Base-by-base conservation (phyloP, 2,113 vertebrate genomes). In the Pavo muticus region DNA sequence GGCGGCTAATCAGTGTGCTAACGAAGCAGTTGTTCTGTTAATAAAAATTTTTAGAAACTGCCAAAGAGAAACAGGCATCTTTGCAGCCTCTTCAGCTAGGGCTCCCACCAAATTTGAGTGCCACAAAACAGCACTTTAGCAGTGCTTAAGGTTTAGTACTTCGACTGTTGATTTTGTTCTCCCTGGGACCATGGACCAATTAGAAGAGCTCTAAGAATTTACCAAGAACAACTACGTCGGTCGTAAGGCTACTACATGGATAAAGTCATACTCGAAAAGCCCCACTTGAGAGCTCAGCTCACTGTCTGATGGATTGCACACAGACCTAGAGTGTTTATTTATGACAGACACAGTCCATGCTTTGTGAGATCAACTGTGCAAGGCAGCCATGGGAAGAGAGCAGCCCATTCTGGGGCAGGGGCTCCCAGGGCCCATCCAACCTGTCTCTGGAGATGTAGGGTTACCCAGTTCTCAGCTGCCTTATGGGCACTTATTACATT, bases 21-120 rank as follows among this genome's bases (percentile, higher is more conserved):
- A 95, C 90, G 84, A 94, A 96, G 90, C 75, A 32, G 91, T 94
- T 91, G 72, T 90, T 95, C 79, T 40, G 61, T 32, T 95, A 95
- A 94, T 84, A 94, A 94, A 93, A 63, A 0, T 18, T 90, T 88
- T 90, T 75, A 86, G 88, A 95, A 88, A 78, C 65, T 69, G 60
- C 35, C 39, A 91, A 71, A 86, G 71, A 64, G 79, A 77, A 67
- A 44, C 16, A 94, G 11, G 39, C 52, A 90, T 80, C 27, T 88
- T 86, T 90, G 89, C 35, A 93, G 90, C 23, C 68, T 90, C 60
- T 90, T 88, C 85, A 95, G 72, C 83, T 68, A 25, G 47, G 61
- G 57, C 20, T 90, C 82, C 79, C 57, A 65, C 64, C 81, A 72
- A 88, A 27, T 23, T 75, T 2, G 1, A 95, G 87, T 75, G 73